Evolutionary conservation across 2,797 vertebrate genomes (phyloP).

Genomic region (Malacoraja senta): DNA sequence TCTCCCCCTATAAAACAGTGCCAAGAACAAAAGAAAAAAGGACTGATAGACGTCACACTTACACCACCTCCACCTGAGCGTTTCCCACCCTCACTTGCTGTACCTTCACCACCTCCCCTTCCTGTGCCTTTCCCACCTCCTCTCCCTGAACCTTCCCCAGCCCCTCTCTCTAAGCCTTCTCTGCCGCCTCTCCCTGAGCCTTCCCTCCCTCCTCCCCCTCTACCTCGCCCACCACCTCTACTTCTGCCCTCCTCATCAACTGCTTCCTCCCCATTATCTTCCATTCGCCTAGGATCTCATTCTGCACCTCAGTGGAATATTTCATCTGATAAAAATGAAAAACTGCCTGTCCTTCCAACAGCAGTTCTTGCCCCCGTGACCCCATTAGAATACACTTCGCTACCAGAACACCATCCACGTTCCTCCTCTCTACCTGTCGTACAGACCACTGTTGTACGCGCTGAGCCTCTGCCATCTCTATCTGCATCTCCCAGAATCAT

Average conservation of each 20-base stretch:
- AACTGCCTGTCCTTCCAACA: slow-evolving; percentile 44
- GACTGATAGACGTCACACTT: slow-evolving; percentile 41
- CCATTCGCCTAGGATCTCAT: background rate
- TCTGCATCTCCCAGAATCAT: slow-evolving; percentile 52
- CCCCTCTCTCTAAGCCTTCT: slow-evolving; percentile 45
- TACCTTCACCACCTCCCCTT: slow-evolving; percentile 48
- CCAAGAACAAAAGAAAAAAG: slow-evolving; percentile 48
- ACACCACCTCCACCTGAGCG: slow-evolving; percentile 34
- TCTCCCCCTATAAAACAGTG: slow-evolving; percentile 49
- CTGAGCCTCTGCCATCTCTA: slow-evolving; percentile 38
- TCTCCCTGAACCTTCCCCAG: slow-evolving; percentile 45
- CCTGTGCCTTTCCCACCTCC: slow-evolving; percentile 39
- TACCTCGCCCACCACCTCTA: slow-evolving; percentile 46
- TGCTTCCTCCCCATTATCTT: slow-evolving; percentile 45
- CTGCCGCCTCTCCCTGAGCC: slow-evolving; percentile 43
- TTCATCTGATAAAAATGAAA: slow-evolving; percentile 48
- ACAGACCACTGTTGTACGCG: slow-evolving; percentile 47
- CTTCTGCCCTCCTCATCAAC: slow-evolving; percentile 43
- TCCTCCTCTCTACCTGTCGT: slow-evolving; percentile 37
- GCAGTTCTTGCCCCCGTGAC: background rate
- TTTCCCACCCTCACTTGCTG: slow-evolving; percentile 45
- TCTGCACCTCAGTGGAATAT: slow-evolving; percentile 50
- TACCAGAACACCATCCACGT: slow-evolving; percentile 42
- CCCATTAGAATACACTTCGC: background rate
- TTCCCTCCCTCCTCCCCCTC: background rate